phyloP scores from a whole-genome alignment of 2,888 invertebrate genomes.

The Pecten maximus region DNA sequence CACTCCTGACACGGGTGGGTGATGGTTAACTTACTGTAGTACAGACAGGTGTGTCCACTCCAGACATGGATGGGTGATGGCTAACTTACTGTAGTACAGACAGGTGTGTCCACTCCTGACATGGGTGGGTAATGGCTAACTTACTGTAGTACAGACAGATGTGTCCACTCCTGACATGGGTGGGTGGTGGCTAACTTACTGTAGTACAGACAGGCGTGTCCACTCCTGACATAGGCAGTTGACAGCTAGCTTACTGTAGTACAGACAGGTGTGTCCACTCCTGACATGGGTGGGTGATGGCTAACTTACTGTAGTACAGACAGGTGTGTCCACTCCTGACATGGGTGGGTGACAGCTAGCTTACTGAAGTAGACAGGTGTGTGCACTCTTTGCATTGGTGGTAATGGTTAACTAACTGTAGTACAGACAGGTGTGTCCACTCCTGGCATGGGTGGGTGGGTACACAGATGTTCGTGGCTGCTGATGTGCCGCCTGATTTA shows the following conservation, averaged over 20 bases:
- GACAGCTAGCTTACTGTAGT: too few species aligned
- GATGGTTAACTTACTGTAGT: not conserved
- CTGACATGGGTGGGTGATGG: not conserved
- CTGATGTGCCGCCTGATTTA: constrained; percentile 63
- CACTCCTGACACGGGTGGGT: not conserved
- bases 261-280: too few species aligned
- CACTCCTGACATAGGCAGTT: not conserved
- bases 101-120: not conserved
- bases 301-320: not conserved
- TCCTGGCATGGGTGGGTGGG: constrained; percentile 35
- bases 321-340: not conserved
- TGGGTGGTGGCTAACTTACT: not conserved
- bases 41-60: not conserved
- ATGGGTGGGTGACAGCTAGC: not conserved
- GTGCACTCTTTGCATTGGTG: not conserved
- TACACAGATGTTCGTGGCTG: constrained; percentile 29
- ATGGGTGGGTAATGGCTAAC: not conserved
- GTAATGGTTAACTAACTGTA: not conserved
- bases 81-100: not conserved
- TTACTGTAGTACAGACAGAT: not conserved
- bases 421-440: constrained; percentile 23
- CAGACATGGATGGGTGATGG: not conserved
- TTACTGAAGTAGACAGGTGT: not conserved
- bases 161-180: not conserved
- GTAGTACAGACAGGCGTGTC: not conserved